Evolutionary conservation across 2,888 invertebrate genomes (phyloP), one percentile per base, ranked within the genome.

Genomic region (Chrysolina haemoptera): DNA sequence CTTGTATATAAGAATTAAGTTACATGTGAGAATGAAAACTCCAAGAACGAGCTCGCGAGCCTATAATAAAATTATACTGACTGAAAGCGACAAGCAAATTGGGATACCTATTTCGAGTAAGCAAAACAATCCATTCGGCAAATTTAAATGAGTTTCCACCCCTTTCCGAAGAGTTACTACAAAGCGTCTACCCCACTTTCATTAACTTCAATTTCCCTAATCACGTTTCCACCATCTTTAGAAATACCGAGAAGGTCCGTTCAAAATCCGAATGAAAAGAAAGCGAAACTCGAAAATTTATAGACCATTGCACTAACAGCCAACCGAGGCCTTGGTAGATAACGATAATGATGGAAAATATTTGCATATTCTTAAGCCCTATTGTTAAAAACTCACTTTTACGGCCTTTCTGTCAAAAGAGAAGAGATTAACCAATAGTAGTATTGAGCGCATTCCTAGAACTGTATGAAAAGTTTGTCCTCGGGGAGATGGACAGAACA

Each of bases 321-420:
- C 73, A 20, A 62, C 55, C 73, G 66, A 73, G 68, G 59, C 66
- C 73, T 43, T 74, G 68, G 35, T 41, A 73, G 76, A 76, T 73
- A 74, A 78, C 67, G 75, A 73, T 70, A 73, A 68, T 64, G 68
- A 72, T 59, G 72, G 65, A 76, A 73, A 77, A 70, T 78, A 78
- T 78, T 78, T 78, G 78, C 78, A 78, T 78, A 77, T 73, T 72
- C 76, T 69, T 77, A 78, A 78, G 71, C 71, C 70, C 68, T 66
- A 77, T 77, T 78, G 76, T 78, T 77, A 71, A 74, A 76, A 75
- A 73, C 62, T 66, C 75, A 69, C 65, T 76, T 78, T 78, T 77
- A 78, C 73, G 70, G 76, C 75, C 78, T 74, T 71, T 73, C 73
- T 77, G 75, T 78, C 78, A 78, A 66, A 72, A 35, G 62, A 50